Percentiles rank a stretch among this genome's conserved stretches.
Evolutionary conservation across 2,113 vertebrate species (phyloP).

Genomic region (Callipepla squamata): DNA sequence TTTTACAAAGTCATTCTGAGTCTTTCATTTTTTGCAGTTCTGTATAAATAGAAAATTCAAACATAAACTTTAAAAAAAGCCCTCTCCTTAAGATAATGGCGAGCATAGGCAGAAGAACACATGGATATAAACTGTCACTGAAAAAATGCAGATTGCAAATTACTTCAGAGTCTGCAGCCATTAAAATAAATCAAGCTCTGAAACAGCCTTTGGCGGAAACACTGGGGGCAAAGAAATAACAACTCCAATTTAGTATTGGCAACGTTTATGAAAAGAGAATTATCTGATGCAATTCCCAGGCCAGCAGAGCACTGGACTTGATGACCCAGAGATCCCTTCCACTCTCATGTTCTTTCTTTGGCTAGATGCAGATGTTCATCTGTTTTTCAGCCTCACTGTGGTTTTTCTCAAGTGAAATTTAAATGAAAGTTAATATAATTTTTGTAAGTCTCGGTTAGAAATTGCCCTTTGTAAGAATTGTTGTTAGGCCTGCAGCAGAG

Average conservation of each 20-base stretch:
- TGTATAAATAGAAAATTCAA: conserved; percentile 20
- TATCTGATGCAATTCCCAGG: conserved; percentile 64
- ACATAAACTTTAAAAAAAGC: background rate
- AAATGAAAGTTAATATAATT: conserved; percentile 58
- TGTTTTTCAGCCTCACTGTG: conserved; percentile 46
- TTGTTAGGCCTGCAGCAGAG: conserved; percentile 8
- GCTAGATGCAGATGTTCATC: conserved; percentile 52
- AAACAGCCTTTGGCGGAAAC: conserved; percentile 49
- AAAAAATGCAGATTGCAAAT: conserved; percentile 61
- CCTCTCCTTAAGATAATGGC: background rate
- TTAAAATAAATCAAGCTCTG: conserved; percentile 66
- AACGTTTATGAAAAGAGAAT: conserved; percentile 60
- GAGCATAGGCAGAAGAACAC: conserved; percentile 19
- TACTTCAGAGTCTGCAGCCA: conserved; percentile 27
- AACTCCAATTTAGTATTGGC: conserved; percentile 63
- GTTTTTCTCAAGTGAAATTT: conserved; percentile 63
- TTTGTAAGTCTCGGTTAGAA: conserved; percentile 50
- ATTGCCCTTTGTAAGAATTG: conserved; percentile 8
- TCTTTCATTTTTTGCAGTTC: background rate
- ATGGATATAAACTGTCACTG: conserved; percentile 40
- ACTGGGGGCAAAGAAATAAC: conserved; percentile 67
- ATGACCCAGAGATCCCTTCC: conserved; percentile 68
- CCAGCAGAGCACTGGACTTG: conserved; percentile 60
- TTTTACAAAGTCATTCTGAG: background rate
- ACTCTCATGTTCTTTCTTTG: conserved; percentile 46